phyloP scores from a whole-genome alignment of 2,113 vertebrate species.

The Spilogale gracilis region DNA sequence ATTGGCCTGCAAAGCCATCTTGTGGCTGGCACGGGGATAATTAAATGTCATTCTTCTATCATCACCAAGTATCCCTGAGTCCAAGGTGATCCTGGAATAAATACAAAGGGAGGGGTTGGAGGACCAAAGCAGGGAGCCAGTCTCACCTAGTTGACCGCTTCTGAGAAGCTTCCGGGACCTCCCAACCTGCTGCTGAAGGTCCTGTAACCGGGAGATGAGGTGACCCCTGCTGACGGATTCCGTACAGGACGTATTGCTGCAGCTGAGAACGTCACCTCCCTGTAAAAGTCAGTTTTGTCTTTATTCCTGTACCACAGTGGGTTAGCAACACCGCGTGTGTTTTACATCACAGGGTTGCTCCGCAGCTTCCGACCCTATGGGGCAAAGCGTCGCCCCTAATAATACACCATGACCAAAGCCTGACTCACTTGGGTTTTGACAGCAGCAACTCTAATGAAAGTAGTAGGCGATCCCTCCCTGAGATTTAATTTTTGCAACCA shows the following conservation, averaged over 20 bases:
- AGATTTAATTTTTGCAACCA: conserved; percentile 3
- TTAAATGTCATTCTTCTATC: conserved; percentile 31
- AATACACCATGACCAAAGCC: neutral
- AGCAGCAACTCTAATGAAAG: neutral
- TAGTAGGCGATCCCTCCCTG: neutral
- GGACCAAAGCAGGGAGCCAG: neutral
- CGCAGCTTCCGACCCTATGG: neutral
- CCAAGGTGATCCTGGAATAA: conserved; percentile 29
- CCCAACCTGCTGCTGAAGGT: conserved; percentile 78
- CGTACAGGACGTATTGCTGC: conserved; percentile 79
- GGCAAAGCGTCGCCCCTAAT: neutral
- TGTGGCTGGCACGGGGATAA: conserved; percentile 78
- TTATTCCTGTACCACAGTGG: neutral
- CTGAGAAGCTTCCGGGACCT: conserved; percentile 79
- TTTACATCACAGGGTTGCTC: neutral
- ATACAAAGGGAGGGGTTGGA: neutral
- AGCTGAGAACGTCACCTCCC: conserved; percentile 84
- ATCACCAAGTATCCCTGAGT: neutral
- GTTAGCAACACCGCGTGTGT: neutral
- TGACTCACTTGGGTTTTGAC: neutral
- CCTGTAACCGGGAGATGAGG: conserved; percentile 67
- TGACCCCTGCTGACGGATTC: conserved; percentile 69
- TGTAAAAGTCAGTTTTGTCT: conserved; percentile 77
- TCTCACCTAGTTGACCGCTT: conserved; percentile 83
- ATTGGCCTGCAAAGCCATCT: conserved; percentile 85